Evolutionary conservation across 2,888 invertebrate species (phyloP), one percentile per base, ranked within the genome.

Genomic region (Cristatella mucedo): DNA sequence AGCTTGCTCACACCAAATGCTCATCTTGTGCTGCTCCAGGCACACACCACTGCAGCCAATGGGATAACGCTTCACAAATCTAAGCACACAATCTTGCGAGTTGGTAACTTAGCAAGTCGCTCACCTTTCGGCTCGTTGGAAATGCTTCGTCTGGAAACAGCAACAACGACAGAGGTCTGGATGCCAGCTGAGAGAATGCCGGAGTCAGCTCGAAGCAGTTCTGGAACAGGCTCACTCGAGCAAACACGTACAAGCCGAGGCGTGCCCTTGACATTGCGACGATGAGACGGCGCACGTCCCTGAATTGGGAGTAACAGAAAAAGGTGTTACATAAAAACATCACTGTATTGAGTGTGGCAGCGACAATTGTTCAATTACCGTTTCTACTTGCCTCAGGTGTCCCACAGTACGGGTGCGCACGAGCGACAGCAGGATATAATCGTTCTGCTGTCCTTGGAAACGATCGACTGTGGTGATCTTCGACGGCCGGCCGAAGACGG

Each of bases 391-490:
- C 68, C 95, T 73, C 46, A 97, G 73, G 71, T 97, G 97, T 26
- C 97, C 97, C n/a, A 97, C 93, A 1, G 87, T 84, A 58, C 80
- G 80, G 0, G 95, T 95, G 46, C 93, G 75, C 18, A 99, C 97
- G 33, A 99, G 69, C 0, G 95, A 97, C 36, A 99, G 73, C 13
- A 99, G 73, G 44, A 99, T 89, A 57, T 85, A 89, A 68, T 99
- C 97, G 67, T 99, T 99, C 68, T 99, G 97, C 60, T 99, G 97
- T 42, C 97, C 97, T 62, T 99, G 97, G 66, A 91, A 99, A 62
- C 95, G 93, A 70, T 97, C 97, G 15, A 99, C 97, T 0, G 97
- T 99, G 1, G 72, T 70, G 33, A 72, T 62, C 68, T 70, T 36
- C 13, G 15, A 9, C 3, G 36, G 36, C 33, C 19, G 38, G 19